Evolutionary conservation across 2,888 invertebrate genomes (phyloP).

Genomic region (Eurytoma californica): DNA sequence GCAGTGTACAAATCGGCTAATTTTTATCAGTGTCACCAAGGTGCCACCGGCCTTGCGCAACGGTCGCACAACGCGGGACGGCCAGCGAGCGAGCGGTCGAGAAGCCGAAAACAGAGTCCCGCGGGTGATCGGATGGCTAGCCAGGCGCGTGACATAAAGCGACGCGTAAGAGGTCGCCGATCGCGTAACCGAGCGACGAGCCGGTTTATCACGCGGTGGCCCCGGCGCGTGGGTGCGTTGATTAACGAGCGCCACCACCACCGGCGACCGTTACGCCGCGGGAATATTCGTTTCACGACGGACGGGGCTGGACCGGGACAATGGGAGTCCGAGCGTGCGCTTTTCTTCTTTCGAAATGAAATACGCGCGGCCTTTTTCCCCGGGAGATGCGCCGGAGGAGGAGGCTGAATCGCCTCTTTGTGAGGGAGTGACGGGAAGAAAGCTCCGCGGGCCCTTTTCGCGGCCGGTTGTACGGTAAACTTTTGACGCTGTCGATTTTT

Average conservation of each 20-base stretch:
- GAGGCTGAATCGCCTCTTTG: neutral
- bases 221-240: conserved; percentile 32
- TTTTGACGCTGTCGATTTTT: too few relatives aligned
- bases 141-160: conserved; percentile 23
- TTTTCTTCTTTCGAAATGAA: conserved; percentile 13
- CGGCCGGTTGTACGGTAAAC: too few relatives aligned
- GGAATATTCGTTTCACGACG: conserved; percentile 18
- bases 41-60: too few relatives aligned
- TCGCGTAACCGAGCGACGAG: conserved; percentile 23
- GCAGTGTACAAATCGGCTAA: too few relatives aligned
- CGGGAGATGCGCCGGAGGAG: neutral
- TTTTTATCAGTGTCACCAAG: too few relatives aligned
- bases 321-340: conserved; percentile 3
- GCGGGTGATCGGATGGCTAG: neutral
- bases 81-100: too few relatives aligned
- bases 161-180: conserved; percentile 25
- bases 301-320: neutral
- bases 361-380: conserved; percentile 4
- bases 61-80: too few relatives aligned
- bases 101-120: too few relatives aligned
- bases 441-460: too few relatives aligned
- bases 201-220: conserved; percentile 7
- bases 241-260: conserved; percentile 45
- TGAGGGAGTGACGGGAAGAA: too few relatives aligned
- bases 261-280: conserved; percentile 12